Percentiles rank a stretch among this genome's conserved stretches.
Evolutionary conservation across 53 echinoderm and acorn worm genomes (phyloP).

Genomic region (Luidia sarsii): DNA sequence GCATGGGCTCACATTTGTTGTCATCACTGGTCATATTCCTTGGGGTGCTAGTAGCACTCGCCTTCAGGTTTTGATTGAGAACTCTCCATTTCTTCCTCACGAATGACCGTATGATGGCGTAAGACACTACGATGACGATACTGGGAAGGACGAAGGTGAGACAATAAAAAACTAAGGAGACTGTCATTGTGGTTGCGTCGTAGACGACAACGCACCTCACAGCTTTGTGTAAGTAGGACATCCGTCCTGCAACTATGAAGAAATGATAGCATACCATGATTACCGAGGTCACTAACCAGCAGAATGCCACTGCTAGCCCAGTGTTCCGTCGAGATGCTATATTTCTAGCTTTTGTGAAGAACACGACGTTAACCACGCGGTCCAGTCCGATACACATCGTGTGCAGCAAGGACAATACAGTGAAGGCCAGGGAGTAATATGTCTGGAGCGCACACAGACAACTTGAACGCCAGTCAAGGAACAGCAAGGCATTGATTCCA

Average conservation of each 20-base stretch:
- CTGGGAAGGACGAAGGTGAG: conserved; percentile 48
- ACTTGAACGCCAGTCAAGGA: conserved; percentile 31
- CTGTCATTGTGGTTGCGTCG: neutral
- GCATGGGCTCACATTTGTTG: neutral
- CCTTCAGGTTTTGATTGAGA: conserved; percentile 4
- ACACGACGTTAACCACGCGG: conserved; percentile 39
- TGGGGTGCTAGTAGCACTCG: neutral
- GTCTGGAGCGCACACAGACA: conserved; percentile 33
- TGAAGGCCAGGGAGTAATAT: conserved; percentile 43
- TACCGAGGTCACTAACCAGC: conserved; percentile 14
- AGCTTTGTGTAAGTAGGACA: conserved; percentile 44
- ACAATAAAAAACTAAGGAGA: conserved; percentile 28
- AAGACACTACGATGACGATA: conserved; percentile 45
- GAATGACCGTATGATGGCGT: conserved; percentile 30
- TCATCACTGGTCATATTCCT: neutral
- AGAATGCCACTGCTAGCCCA: conserved; percentile 21
- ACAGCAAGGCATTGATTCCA: conserved; percentile 20
- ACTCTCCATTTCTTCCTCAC: conserved; percentile 31
- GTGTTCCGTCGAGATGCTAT: conserved; percentile 27
- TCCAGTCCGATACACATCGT: conserved; percentile 55
- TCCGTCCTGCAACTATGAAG: conserved; percentile 17
- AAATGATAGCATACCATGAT: conserved; percentile 33
- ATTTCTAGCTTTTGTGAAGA: conserved; percentile 18
- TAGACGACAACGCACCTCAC: conserved; percentile 29
- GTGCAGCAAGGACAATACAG: conserved; percentile 34